Base-by-base conservation (phyloP, 2,888 invertebrate genomes). In the Rotaria socialis region DNA sequence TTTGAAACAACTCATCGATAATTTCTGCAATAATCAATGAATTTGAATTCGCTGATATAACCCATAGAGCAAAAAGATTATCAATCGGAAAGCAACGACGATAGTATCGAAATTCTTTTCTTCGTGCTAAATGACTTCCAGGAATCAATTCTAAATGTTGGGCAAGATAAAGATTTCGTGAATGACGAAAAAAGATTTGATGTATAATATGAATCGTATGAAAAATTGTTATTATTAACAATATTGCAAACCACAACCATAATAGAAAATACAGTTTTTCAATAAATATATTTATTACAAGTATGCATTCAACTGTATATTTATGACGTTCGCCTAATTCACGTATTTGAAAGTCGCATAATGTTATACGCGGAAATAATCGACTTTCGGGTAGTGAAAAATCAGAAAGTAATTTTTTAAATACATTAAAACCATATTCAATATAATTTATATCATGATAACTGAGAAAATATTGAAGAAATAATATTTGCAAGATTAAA, bases 311-410 rank as follows among this genome's bases (percentile, higher is more conserved):
- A 47, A 85, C 86, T 35, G 87, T 87, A 56, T 87, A 87, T 52
- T 47, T n/a, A 84, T 87, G 87, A 41, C 84, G 55, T 16, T 75
- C 67, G 43, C 87, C 87, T 47, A 87, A 74, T 75, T 87, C 87
- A 19, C 85, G 58, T 43, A 87, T 84, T 52, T 60, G 58, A 50
- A 87, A 87, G 75, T 87, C 87, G 24, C 87, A 87, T 84, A 85
- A 80, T 14, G 85, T 87, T 47, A 87, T 84, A 60, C 80, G 85
- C n/a, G 87, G 87, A 87, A 87, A 87, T 56, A 55, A 84, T 56
- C 19, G 22, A 11, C 24, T 80, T 80, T 80, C 80, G 10, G 80
- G 80, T n/a, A 80, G n/a, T 47, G 43, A n/a, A n/a, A n/a, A 47
- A 10, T 47, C 80, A 11, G 47, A 47, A 5, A 80, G 11, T n/a